Conservation (phyloP, 2,113 vertebrate genomes). For the Peromyscus leucopus region DNA sequence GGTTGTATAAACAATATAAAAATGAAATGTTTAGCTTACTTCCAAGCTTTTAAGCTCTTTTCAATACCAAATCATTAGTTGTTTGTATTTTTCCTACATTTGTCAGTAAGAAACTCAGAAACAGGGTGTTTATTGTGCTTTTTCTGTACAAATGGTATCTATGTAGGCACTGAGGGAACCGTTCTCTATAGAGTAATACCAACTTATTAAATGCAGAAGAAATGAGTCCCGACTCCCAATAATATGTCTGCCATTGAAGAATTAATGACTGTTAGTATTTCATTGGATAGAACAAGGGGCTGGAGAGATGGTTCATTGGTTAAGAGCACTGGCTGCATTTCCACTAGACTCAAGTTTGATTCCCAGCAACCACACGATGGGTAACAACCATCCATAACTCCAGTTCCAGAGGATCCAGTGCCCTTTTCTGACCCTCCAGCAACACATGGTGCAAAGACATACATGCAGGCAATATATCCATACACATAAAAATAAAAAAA, state of each 20-base stretch:
- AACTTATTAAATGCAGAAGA: background rate
- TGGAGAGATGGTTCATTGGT: background rate
- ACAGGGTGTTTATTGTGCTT: background rate
- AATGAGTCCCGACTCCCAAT: background rate
- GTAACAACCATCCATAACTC: background rate
- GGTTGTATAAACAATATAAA: background rate
- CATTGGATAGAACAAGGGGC: background rate
- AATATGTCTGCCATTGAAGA: background rate
- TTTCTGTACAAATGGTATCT: background rate
- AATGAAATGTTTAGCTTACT: background rate
- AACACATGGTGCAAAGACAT: background rate
- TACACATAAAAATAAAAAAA: background rate
- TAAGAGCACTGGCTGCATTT: background rate
- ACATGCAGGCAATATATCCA: background rate
- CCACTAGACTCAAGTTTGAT: background rate
- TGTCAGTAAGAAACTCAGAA: background rate
- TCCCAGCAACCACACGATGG: background rate
- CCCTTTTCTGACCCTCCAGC: background rate
- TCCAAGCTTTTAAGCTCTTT: constrained; percentile 7
- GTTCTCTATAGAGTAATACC: constrained; percentile 26
- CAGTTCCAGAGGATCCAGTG: background rate
- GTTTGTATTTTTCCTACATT: background rate
- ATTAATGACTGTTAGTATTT: background rate
- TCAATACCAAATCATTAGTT: constrained; percentile 36
- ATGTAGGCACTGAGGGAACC: background rate